Base-by-base conservation (phyloP, 1,140 invertebrate species). In the Drosophila pachea region DNA sequence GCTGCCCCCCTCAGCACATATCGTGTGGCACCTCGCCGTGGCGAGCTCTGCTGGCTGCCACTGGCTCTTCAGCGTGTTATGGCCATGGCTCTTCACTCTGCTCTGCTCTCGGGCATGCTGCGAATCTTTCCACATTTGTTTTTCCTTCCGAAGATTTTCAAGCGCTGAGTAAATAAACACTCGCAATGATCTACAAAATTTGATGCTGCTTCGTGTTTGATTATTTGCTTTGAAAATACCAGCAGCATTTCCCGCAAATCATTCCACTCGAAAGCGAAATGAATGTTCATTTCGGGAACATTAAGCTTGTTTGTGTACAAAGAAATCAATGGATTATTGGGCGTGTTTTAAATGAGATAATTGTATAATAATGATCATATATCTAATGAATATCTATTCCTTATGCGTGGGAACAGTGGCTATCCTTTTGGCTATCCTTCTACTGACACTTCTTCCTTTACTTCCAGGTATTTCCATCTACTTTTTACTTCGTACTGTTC, bases 101-200 rank as follows among this genome's bases (percentile, higher is more conserved):
- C 22, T 22, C 22, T 11, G 43, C 4, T 5, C 14, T 45, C 55
- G 22, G 52, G 53, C 76, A 59, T 77, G 81, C 81, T 86, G 81
- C 76, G 82, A 86, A 86, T 74, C 74, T 81, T 86, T 81, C 77
- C 60, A 64, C 74, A 81, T 74, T 76, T 75, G 64, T 66, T 60
- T 58, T 76, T 70, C 45, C 76, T 71, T 62, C 68, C 33, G 47
- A 67, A 76, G 73, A 78, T 76, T 79, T 72, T 48, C 50, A 56
- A 64, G 52, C 59, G 68, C 49, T 38, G 36, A 47, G 58, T 12
- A 76, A 76, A 76, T 70, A 76, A 76, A 76, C 74, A 74, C 62
- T 50, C 16, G 29, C 14, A 45, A 38, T 16, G 42, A 56, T 68
- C 29, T 6, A 36, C 36, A 71, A 71, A 61, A 50, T 67, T 58